Conservation (phyloP, 2,888 invertebrate species). For the Panzeria rudis region DNA sequence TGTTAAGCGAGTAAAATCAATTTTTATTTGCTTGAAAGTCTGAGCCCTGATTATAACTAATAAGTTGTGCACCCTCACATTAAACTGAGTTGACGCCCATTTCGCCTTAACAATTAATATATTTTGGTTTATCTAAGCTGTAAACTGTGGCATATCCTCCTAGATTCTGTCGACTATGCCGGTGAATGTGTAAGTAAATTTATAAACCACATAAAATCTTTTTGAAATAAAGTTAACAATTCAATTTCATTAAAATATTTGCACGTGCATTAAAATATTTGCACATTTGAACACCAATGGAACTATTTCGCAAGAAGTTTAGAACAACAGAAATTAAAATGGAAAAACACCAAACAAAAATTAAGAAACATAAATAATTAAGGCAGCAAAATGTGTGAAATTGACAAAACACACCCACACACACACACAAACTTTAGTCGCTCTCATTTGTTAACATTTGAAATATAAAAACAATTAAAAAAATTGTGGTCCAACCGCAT, state of each 20-base stretch:
- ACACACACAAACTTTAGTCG: background rate
- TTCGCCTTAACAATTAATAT: conserved; percentile 13
- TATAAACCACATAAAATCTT: background rate
- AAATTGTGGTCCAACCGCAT: conserved; percentile 15
- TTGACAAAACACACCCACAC: background rate
- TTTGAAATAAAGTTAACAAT: background rate
- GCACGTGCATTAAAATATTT: conserved; percentile 25
- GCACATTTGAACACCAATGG: background rate
- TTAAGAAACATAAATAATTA: background rate
- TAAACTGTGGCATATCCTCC: too few relatives aligned
- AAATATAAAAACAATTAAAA: background rate
- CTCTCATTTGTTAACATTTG: background rate
- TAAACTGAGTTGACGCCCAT: background rate
- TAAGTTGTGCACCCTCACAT: conserved; percentile 3
- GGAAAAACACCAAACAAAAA: background rate
- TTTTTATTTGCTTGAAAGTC: too few relatives aligned
- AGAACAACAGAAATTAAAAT: background rate
- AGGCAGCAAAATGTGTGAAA: background rate
- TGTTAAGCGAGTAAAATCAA: too few relatives aligned
- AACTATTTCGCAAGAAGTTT: background rate
- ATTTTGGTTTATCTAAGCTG: background rate
- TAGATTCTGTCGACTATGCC: too few relatives aligned
- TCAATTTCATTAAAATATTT: background rate
- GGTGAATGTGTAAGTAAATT: background rate
- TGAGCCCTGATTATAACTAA: background rate